Conservation (phyloP, 1,140 invertebrate species). For the Mesaphorura yosii region DNA sequence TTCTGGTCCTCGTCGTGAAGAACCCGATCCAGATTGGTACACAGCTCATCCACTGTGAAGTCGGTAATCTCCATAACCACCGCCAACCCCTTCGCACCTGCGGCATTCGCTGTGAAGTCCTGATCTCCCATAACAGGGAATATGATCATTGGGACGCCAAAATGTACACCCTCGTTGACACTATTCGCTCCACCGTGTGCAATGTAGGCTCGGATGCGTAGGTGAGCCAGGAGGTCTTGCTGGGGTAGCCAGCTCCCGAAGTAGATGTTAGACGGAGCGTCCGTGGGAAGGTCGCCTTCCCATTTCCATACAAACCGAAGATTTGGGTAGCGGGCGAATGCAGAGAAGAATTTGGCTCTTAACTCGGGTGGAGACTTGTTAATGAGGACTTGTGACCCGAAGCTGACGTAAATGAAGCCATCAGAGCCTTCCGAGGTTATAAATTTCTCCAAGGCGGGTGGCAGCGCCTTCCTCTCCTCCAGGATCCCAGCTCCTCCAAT, state of each 20-base stretch:
- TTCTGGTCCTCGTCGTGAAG: no score
- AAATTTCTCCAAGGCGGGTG: no score
- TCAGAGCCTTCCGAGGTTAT: conserved; percentile 40
- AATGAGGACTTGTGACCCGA: conserved; percentile 41
- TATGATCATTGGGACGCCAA: conserved; percentile 36
- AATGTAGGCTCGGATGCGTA: conserved; percentile 33
- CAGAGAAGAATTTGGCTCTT: conserved; percentile 40
- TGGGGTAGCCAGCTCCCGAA: conserved; percentile 65
- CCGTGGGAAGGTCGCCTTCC: conserved; percentile 45
- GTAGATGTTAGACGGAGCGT: conserved; percentile 58
- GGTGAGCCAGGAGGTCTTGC: conserved; percentile 57
- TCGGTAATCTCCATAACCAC: conserved; percentile 23
- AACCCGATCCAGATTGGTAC: no score
- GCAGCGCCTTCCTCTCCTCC: no score
- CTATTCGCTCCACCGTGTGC: conserved; percentile 39
- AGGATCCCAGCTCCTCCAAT: no score
- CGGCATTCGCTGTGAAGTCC: conserved; percentile 32
- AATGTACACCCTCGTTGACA: conserved; percentile 36
- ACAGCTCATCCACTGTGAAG: conserved; percentile 21
- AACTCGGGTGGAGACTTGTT: conserved; percentile 36
- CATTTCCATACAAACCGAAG: conserved; percentile 62
- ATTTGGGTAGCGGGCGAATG: conserved; percentile 45
- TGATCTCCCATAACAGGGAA: conserved; percentile 38
- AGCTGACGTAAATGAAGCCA: conserved; percentile 43
- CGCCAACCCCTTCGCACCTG: conserved; percentile 27